phyloP scores from a whole-genome alignment of 2,888 invertebrate genomes.

The Teleogryllus oceanicus region DNA sequence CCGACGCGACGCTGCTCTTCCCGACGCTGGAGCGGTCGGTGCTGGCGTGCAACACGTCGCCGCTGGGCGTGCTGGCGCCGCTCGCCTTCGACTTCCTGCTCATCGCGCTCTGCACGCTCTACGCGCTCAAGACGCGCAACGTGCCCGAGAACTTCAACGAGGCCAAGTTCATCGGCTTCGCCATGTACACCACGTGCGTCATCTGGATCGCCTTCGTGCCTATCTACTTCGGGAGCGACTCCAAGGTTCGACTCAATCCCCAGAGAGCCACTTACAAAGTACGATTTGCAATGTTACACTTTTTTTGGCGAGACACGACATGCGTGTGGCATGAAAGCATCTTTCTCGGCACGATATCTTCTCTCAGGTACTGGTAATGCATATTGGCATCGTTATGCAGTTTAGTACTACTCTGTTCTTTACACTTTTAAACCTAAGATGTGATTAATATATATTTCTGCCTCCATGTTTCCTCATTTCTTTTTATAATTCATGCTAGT shows the following conservation, averaged over 20 bases:
- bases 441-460: no score
- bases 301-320: no score
- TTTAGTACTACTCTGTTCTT: no score
- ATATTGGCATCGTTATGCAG: no score
- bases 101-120: slow-evolving; percentile 68
- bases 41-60: slow-evolving; percentile 61
- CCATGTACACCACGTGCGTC: slow-evolving; percentile 75
- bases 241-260: slow-evolving; percentile 48
- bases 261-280: no score
- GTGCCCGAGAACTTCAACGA: slow-evolving; percentile 82
- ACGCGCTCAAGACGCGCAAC: slow-evolving; percentile 73
- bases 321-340: no score
- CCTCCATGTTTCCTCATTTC: no score
- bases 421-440: no score
- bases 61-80: slow-evolving; percentile 59
- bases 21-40: slow-evolving; percentile 54
- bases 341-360: no score
- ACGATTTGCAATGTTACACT: no score
- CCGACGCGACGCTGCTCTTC: slow-evolving; percentile 55
- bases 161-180: slow-evolving; percentile 70
- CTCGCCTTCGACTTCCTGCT: slow-evolving; percentile 68
- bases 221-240: slow-evolving; percentile 68
- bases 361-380: no score
- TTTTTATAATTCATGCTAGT: no score
- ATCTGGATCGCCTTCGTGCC: slow-evolving; percentile 77